phyloP scores from a whole-genome alignment of 2,888 invertebrate genomes.

The Frankliniella fusca region DNA sequence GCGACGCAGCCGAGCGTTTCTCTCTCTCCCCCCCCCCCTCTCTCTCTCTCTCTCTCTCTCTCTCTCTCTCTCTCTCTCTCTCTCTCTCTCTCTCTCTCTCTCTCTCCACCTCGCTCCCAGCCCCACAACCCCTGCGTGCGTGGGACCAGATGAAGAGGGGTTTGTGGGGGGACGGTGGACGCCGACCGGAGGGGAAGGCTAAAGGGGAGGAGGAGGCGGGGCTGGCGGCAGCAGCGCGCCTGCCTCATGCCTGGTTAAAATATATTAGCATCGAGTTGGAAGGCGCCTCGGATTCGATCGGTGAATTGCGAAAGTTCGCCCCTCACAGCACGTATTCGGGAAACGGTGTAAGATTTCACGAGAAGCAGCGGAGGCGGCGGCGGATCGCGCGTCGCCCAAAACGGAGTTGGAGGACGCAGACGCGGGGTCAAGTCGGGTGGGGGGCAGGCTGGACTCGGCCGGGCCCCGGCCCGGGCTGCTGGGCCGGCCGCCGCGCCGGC shows the following conservation, averaged over 20 bases:
- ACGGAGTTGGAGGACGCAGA: not conserved
- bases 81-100: not conserved
- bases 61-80: not conserved
- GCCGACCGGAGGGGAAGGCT: too few relatives aligned
- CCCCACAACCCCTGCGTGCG: not conserved
- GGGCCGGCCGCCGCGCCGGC: not conserved
- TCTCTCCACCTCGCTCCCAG: not conserved
- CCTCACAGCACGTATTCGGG: constrained; percentile 1
- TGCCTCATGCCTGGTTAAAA: constrained; percentile 9
- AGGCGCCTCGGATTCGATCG: constrained; percentile 12
- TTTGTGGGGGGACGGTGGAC: not conserved
- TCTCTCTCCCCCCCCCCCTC: not conserved
- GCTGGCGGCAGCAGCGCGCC: not conserved
- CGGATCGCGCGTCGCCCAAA: not conserved
- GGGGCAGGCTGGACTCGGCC: not conserved
- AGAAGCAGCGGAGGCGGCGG: not conserved
- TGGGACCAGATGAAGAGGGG: not conserved
- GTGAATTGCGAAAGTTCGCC: constrained; percentile 18
- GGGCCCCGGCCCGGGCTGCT: not conserved
- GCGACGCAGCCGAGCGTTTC: not conserved
- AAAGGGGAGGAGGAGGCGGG: not conserved
- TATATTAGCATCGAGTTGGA: constrained; percentile 18
- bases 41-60: not conserved
- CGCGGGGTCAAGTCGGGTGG: not conserved
- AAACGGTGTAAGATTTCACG: constrained; percentile 19